Evolutionary conservation across 2,888 invertebrate species (phyloP), one percentile per base, ranked within the genome.

Genomic region (Aquatica leii): DNA sequence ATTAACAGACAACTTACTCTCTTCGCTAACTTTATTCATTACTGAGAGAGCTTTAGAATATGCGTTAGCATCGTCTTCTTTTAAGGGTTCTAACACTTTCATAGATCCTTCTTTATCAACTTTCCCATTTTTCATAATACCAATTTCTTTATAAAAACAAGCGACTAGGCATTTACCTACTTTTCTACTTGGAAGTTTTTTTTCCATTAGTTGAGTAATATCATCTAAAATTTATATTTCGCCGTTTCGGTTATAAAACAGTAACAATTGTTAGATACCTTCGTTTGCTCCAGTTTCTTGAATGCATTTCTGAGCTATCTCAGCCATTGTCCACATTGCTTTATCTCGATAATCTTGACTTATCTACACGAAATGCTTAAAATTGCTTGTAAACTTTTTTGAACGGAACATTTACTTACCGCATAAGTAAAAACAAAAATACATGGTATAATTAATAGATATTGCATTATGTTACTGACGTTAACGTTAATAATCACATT

Each of bases 111-210:
- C 80, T 9, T 72, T 65, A 37, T 54, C 48, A 2, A 54, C 21
- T 37, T 55, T 62, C 14, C 65, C 68, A 20, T 66, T 52, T 51
- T 56, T 34, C 54, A 58, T 54, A 50, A 6, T 6, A 24, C 24
- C 67, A 31, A 21, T n/a, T 40, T 50, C 4, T 51, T 41, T 6
- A 40, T 14, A 56, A 53, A 43, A 12, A 20, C 86, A 86, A 6
- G 82, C 82, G 58, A 83, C 66, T 40, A 85, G 74, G 67, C 86
- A 86, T 69, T 81, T 83, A 0, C 81, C 81, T 43, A 74, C 77
- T 12, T 72, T 59, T 41, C 37, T 79, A 0, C 80, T 76, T 0
- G 85, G 84, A 21, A 82, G 59, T 65, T 82, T 80, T 63, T 82
- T 81, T 24, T 79, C 73, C 55, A 83, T 70, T 37, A 75, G 41